Base-by-base conservation (phyloP, 53 echinoderm and acorn worm species). In the Paracentrotus lividus region DNA sequence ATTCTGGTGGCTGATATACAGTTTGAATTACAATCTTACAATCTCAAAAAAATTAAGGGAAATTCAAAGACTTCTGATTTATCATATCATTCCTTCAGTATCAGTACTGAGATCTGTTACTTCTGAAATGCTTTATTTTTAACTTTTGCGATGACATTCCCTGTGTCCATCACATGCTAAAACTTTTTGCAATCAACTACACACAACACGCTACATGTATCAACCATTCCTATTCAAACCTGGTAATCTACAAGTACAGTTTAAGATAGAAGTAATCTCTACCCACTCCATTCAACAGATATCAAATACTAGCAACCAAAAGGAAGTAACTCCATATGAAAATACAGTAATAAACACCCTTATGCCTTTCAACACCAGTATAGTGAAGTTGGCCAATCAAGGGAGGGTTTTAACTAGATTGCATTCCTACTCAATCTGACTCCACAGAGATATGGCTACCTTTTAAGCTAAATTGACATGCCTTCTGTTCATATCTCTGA, bases 381-480 rank as follows among this genome's bases (percentile, higher is more conserved):
- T 77, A 76, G n/a, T 77, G 77, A 77, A 77, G 26, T 81, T 26
- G 81, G 47, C 24, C 81, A 47, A 49, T 81, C 81, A n/a, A 27
- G 2, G 9, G 81, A 81, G 44, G 77, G 27, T 44, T 49, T 44
- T 81, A 81, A 81, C 26, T 81, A 4, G 81, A 81, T 45, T 81
- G 44, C 81, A 81, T n/a, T 81, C 81, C 81, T 12, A 9, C 45
- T 47, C 26, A n/a, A n/a, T n/a, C n/a, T n/a, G n/a, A n/a, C n/a
- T n/a, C n/a, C n/a, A n/a, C 81, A 23, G 2, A 81, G 81, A 81
- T 81, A 81, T 81, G 23, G 81, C 81, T 44, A 45, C 45, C 81
- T 81, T 81, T 81, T 81, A 81, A 81, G 81, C 44, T 13, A 81
- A 81, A 81, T 81, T 81, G 81, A 81, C 81, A 81, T 81, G n/a